Evolutionary conservation across 2,797 vertebrate genomes (phyloP), one percentile per base, ranked within the genome.

Genomic region (Rhodeus uyekii): DNA sequence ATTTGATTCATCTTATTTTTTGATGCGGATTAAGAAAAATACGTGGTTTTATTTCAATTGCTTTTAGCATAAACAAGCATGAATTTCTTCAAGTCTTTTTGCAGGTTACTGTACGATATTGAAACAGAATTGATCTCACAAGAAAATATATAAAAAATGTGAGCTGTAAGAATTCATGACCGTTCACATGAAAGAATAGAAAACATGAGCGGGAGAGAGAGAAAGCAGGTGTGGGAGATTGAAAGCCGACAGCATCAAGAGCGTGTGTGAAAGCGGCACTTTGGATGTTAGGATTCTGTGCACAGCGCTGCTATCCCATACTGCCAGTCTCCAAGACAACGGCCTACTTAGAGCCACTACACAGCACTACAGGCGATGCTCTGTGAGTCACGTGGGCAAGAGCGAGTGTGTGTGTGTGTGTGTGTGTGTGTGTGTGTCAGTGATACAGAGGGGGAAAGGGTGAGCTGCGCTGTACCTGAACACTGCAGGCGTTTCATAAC

Each of bases 261-360:
- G 42, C 16, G 19, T 63, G 69, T 73, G 68, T 74, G 76, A 71
- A 78, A 68, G 79, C 36, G 27, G 79, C 78, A 83, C 76, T 53
- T 78, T 81, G 87, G 69, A 81, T 87, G 83, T 90, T 89, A 84
- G 87, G 85, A 84, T 91, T 87, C 83, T 71, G 81, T 82, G 86
- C 90, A 86, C 90, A 84, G 85, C 46, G 53, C 75, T 19, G 74
- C 76, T 85, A 87, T 92, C 83, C 84, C 83, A 86, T 87, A 76
- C 84, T 84, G 87, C 84, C 87, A 48, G 91, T 93, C 91, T 92
- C 92, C 92, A 93, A 85, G 90, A 91, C 92, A 90, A 93, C 90
- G 74, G 92, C 89, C 91, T 91, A 90, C 91, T 92, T 92, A 87
- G 82, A 88, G 89, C 79, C 27, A 39, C 88, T 89, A 38, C 32